Base-by-base conservation (phyloP, 2,888 invertebrate species). In the Agonopterix alstromeriana region DNA sequence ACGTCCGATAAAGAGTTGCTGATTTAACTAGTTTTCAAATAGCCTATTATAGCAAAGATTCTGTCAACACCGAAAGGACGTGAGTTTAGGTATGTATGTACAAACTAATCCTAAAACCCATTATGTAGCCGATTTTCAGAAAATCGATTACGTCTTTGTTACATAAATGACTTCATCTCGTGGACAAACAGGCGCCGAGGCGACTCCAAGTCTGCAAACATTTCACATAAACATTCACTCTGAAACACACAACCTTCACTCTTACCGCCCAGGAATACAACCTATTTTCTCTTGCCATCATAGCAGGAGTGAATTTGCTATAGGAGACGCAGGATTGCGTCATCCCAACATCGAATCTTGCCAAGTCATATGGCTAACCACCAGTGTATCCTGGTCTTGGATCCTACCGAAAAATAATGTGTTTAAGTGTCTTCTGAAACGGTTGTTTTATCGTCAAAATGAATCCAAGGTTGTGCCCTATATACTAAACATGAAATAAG, bases 201-300 rank as follows among this genome's bases (percentile, higher is more conserved):
- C 73, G 75, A 65, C 77, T 42, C 50, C 45, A 43, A 58, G 77
- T 78, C 77, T 78, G 58, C 59, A 63, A 63, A 67, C 61, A 60
- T 53, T 54, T 49, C 52, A 46, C 11, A 52, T 60, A 52, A 64
- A 63, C 54, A 55, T 44, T 43, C 2, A 35, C 14, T 3, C 42
- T 14, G 10, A n/a, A 55, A 50, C 40, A 48, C 41, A 38, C 10
- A 2, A 3, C 14, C 8, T 40, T 7, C 8, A 43, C 38, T 51
- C 52, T 50, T 63, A 65, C 47, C 0, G 0, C 42, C 2, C 35
- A 1, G 0, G 0, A 2, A 42, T 53, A 67, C 51, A 51, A 53
- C 12, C 35, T 2, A 46, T 49, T 63, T 67, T 65, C 0, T 44
- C 5, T 8, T 51, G 36, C 2, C 1, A n/a, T n/a, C 17, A 35